These are phyloP conservation scores for Hypocryptadius cinnamomeus DNA, from an alignment of 2,113 vertebrate species.

Conservation along the genomic window DNA sequence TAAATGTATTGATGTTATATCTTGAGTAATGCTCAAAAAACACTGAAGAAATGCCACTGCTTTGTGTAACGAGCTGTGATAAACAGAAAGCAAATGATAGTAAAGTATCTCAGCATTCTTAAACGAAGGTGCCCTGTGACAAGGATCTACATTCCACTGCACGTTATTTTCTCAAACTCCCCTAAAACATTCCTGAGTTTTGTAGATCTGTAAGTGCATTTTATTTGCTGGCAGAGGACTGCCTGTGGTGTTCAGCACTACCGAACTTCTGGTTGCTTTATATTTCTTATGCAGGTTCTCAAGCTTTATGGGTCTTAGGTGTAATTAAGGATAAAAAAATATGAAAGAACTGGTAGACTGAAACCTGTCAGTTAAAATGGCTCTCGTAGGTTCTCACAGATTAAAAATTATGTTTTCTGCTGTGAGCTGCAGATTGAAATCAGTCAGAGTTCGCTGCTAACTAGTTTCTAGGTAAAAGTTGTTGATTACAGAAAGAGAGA, in stretches of 20 bases:
- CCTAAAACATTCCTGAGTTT: not conserved
- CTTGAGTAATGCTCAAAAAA: not conserved
- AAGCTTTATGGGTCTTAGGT: not conserved
- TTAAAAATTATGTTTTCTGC: conserved; percentile 61
- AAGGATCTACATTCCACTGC: not conserved
- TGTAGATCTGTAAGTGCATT: not conserved
- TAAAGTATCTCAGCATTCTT: not conserved
- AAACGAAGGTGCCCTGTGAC: not conserved
- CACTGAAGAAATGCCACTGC: not conserved
- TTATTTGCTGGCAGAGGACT: not conserved
- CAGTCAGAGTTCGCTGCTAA: conserved; percentile 53
- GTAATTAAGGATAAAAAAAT: not conserved
- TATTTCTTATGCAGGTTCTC: not conserved
- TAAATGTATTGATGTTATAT: not conserved
- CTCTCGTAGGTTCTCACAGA: conserved; percentile 50
- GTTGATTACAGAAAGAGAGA: conserved; percentile 77
- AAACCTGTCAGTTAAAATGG: conserved; percentile 62
- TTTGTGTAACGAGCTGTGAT: not conserved
- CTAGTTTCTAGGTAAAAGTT: conserved; percentile 81
- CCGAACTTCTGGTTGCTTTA: not conserved
- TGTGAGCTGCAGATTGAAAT: conserved; percentile 62
- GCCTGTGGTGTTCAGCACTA: not conserved
- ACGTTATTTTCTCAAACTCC: not conserved
- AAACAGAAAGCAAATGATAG: not conserved
- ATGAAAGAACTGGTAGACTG: not conserved